These are phyloP conservation scores for Triplophysa tibetana DNA, from an alignment of 2,113 vertebrate genomes.

Conservation along the genomic window DNA sequence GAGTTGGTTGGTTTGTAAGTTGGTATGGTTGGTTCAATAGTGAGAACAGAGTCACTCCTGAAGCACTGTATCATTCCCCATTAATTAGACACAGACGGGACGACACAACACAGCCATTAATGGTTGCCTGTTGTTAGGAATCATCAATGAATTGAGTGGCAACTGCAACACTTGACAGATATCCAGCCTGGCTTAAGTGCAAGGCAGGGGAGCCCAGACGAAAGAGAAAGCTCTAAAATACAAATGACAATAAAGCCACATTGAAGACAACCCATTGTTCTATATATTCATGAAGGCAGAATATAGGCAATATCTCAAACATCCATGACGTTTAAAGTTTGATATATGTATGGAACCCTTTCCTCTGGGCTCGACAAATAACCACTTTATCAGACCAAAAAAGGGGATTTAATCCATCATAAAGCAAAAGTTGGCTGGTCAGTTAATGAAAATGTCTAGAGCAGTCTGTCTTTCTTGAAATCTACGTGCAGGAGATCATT, in stretches of 20 bases:
- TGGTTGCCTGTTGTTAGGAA: conserved; percentile 76
- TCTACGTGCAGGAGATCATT: conserved; percentile 13
- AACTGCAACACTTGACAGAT: conserved; percentile 65
- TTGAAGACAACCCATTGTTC: conserved; percentile 11
- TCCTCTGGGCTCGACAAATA: conserved; percentile 73
- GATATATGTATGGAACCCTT: conserved; percentile 51
- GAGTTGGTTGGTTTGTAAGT: conserved; percentile 19
- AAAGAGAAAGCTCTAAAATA: conserved; percentile 58
- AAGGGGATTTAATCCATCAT: conserved; percentile 73
- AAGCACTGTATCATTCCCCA: conserved; percentile 80
- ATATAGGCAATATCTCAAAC: not conserved
- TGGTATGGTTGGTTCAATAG: conserved; percentile 29
- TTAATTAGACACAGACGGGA: conserved; percentile 77
- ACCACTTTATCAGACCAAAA: conserved; percentile 59
- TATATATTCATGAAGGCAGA: not conserved
- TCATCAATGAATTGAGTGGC: conserved; percentile 76
- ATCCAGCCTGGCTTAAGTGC: conserved; percentile 53
- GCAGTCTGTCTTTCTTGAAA: conserved; percentile 1
- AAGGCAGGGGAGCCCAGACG: conserved; percentile 68
- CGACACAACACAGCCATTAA: conserved; percentile 71
- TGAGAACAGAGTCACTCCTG: conserved; percentile 50
- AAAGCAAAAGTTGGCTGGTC: conserved; percentile 35
- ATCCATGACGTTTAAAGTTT: not conserved
- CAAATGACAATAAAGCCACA: not conserved
- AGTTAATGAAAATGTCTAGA: conserved; percentile 19